These are phyloP conservation scores for Phyllotreta striolata DNA, from an alignment of 2,888 invertebrate species.

Conservation along the genomic window DNA sequence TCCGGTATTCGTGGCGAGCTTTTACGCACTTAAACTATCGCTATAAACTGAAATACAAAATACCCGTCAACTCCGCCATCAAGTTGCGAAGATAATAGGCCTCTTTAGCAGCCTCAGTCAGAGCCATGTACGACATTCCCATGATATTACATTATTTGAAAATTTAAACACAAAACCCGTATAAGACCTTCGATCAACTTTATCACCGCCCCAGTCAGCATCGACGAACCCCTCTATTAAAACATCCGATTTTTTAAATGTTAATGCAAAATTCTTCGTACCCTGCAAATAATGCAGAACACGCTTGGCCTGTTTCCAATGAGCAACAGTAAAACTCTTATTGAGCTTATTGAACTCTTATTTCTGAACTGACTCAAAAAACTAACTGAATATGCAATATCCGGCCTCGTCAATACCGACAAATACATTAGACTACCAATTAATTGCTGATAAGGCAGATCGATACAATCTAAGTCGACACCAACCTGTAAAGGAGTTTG, in stretches of 20 bases:
- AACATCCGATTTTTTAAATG: neutral
- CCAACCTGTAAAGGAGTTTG: conserved; percentile 28
- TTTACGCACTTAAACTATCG: too few species aligned
- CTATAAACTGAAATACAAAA: too few species aligned
- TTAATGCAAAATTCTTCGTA: conserved; percentile 7
- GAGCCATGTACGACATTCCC: neutral
- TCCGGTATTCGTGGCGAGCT: too few species aligned
- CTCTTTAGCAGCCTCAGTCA: conserved; percentile 7
- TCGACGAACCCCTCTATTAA: conserved; percentile 22
- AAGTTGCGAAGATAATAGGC: conserved; percentile 1
- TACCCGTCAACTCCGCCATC: neutral
- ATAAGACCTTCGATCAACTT: conserved; percentile 56
- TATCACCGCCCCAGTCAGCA: conserved; percentile 37
- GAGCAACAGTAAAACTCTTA: conserved; percentile 33
- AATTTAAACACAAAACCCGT: conserved; percentile 48
- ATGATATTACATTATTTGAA: too few species aligned
- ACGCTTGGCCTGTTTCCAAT: conserved; percentile 36
- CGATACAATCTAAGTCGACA: conserved; percentile 12
- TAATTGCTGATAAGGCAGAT: conserved; percentile 35
- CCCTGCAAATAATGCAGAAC: conserved; percentile 30
- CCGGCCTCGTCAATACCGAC: conserved; percentile 40
- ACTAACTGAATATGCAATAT: conserved; percentile 41
- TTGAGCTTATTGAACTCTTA: too few species aligned
- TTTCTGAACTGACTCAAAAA: conserved; percentile 41
- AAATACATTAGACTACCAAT: conserved; percentile 38